Evolutionary conservation across 1,140 invertebrate genomes (phyloP), one percentile per base, ranked within the genome.

Genomic region (Musca domestica): DNA sequence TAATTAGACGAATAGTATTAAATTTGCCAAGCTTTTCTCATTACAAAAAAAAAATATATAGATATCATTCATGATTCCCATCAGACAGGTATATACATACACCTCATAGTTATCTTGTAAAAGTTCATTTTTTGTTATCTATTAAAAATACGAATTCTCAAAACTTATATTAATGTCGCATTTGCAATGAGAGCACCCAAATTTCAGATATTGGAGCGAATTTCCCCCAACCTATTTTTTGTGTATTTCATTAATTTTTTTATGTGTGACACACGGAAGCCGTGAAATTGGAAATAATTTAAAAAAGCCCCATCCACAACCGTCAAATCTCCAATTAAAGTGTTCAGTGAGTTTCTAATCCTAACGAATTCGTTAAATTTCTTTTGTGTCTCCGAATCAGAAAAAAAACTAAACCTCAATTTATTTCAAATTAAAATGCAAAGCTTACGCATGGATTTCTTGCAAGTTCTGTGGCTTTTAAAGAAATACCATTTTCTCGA

Each of bases 401-500:
- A 1, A 48, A 51, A 51, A 4, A 51, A 51, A 19, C 20, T 9
- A 51, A 51, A 51, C 17, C 3, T 19, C 5, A 20, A 51, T 51
- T 34, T 30, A 1, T 12, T 47, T 63, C 10, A 22, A 64, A 47
- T 23, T 52, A 66, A 51, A 54, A 66, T 66, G 64, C 17, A 2
- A 51, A 66, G 1, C 25, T 1, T 27, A 12, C 14, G 25, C 30
- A 56, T 48, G 22, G 67, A 64, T 27, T 67, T 34, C 23, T 58
- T 61, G 48, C 69, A 64, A 64, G 30, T 66, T 3, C 48, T 71
- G 64, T 70, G 75, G 72, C 70, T 72, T 23, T 67, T 68, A 46
- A 76, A 72, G 69, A 78, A 74, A 67, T 75, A 71, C 56, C 72
- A 74, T 49, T 70, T 74, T 69, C 70, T 73, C 34, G 71, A 76